A percentile compares a stretch with the other conserved stretches of the same genome.
Conservation (phyloP, 1,140 invertebrate genomes). For the Solenopsis invicta region DNA sequence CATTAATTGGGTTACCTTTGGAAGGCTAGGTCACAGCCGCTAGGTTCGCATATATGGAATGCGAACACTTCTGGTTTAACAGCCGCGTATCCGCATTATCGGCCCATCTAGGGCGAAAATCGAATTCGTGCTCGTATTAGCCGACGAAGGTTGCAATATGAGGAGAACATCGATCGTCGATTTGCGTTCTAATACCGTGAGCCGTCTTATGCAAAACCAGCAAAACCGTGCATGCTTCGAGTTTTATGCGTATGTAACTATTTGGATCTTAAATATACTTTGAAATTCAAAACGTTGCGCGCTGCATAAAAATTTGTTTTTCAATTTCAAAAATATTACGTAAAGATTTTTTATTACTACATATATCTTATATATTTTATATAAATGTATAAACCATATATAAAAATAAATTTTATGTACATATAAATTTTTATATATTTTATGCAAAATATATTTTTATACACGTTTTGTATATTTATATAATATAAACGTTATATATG, state of each 20-base stretch:
- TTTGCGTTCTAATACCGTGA: constrained; percentile 37
- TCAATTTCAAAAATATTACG: not conserved
- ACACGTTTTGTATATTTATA: not conserved
- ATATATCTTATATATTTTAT: not conserved
- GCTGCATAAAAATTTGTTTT: not conserved
- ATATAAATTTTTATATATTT: not conserved
- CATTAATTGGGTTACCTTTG: constrained; percentile 78
- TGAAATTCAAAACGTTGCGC: not conserved
- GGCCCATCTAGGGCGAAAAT: constrained; percentile 72
- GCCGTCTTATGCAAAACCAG: not conserved
- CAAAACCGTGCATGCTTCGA: not conserved
- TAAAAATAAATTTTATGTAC: no score
- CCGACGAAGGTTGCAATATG: constrained; percentile 59
- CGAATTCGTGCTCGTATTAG: constrained; percentile 74
- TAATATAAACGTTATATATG: not conserved
- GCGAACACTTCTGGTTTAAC: constrained; percentile 73
- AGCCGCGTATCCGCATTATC: constrained; percentile 74
- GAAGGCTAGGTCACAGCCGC: constrained; percentile 65
- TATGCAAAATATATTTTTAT: not conserved
- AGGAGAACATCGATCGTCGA: constrained; percentile 54
- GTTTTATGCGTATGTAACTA: not conserved
- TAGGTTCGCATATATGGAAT: constrained; percentile 63
- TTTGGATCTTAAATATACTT: not conserved
- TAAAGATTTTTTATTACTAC: not conserved
- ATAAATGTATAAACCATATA: no score